Conservation (phyloP, 1,140 invertebrate species). For the Zaprionus nigranus region DNA sequence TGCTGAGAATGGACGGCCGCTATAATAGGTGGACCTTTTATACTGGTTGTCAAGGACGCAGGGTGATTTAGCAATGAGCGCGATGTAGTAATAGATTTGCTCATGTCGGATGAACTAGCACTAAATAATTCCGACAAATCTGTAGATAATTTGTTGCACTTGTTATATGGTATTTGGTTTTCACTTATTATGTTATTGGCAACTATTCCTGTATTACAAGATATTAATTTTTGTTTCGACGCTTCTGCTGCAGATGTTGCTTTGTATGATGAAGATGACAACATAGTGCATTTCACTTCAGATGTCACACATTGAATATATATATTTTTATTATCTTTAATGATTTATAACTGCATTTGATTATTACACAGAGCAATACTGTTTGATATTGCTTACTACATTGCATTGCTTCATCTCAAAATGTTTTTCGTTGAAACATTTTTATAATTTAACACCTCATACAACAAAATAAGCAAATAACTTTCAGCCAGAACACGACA, state of each 20-base stretch:
- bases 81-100: background rate
- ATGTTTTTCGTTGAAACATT: too few species aligned
- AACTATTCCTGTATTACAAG: background rate
- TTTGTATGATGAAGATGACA: background rate
- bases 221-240: conserved; percentile 1
- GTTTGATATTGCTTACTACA: too few species aligned
- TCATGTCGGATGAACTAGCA: background rate
- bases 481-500: too few species aligned
- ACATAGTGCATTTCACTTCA: background rate
- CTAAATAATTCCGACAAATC: background rate
- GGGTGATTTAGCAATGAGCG: background rate
- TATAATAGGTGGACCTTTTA: background rate
- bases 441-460: too few species aligned
- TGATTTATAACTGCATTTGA: too few species aligned
- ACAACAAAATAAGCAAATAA: too few species aligned
- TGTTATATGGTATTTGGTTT: background rate
- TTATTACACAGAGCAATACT: too few species aligned
- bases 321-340: too few species aligned
- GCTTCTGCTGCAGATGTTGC: background rate
- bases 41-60: background rate
- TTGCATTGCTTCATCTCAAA: too few species aligned
- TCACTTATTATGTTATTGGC: background rate
- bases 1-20: background rate
- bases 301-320: too few species aligned
- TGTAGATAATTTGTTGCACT: background rate